Base-by-base conservation (phyloP, 2,888 invertebrate genomes). In the Theretra japonica region DNA sequence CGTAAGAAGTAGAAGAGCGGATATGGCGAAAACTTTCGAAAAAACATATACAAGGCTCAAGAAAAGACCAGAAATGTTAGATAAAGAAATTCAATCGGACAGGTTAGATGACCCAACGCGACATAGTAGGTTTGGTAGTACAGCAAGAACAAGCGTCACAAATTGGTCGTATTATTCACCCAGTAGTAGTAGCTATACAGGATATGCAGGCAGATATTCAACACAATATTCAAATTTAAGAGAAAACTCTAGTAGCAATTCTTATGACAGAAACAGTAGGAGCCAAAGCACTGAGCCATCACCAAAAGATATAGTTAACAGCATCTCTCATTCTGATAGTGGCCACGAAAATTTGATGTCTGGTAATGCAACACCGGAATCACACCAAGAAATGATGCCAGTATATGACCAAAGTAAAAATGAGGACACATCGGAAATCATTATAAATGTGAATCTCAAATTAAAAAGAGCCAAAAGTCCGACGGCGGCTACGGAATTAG, bases 61-160 rank as follows among this genome's bases (percentile, higher is more conserved):
- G 74, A 94, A 88, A 73, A 95, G 92, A 76, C 95, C 95, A 0
- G 93, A 94, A 81, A 96, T 95, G 90, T 83, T 95, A n/a, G 96
- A 97, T 79, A 96, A 96, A 84, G 96, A 96, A 88, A 95, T 96
- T 69, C 97, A 97, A 80, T 96, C 96, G 0, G 97, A 97, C 83
- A 93, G 96, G 70, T 82, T 96, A 81, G 97, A 97, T 76, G 97
- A 97, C 78, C 92, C 96, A 0, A 96, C 97, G 2, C 94, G 96
- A 77, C 95, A 95, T 68, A 96, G 96, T 69, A 91, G 96, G 79
- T 97, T 96, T 88, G 92, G 89, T 25, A 90, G 89, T 75, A 93
- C 95, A 15, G 95, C 95, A n/a, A 95, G 96, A 79, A 90, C 96
- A 2, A 95, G 95, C 71, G 88, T 95, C 6, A 92, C 95, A 6